Conservation (phyloP, 1,140 invertebrate genomes). For the Papilio aristodemus region DNA sequence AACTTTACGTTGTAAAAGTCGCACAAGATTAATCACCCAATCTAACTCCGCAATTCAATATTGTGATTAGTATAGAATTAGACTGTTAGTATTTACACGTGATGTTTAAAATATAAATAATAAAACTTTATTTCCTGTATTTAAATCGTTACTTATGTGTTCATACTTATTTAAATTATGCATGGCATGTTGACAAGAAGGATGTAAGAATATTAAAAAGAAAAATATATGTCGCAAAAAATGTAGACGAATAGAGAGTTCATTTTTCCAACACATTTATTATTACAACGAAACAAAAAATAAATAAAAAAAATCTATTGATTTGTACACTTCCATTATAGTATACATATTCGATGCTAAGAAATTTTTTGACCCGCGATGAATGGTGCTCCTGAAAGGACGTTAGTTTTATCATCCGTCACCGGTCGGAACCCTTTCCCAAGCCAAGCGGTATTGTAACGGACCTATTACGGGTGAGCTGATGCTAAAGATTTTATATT, state of each 20-base stretch:
- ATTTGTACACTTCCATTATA: background rate
- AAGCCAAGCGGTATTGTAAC: background rate
- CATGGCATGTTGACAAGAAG: no score
- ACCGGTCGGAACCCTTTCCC: background rate
- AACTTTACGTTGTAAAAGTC: slow-evolving; percentile 18
- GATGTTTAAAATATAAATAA: no score
- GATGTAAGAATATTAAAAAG: no score
- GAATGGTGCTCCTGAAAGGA: background rate
- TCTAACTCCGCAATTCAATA: slow-evolving; percentile 17
- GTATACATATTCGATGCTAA: background rate
- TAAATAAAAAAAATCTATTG: no score
- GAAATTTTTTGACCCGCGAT: background rate
- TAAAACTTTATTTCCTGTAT: no score
- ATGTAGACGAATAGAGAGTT: no score
- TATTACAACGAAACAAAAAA: no score
- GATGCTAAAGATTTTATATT: background rate
- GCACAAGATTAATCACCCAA: slow-evolving; percentile 10
- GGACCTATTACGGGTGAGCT: background rate
- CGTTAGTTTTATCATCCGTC: background rate
- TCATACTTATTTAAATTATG: no score
- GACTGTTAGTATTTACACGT: background rate
- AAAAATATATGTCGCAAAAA: no score
- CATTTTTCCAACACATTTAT: no score
- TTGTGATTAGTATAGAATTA: slow-evolving; percentile 2
- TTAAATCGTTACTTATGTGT: no score